Base-by-base conservation (phyloP, 2,888 invertebrate species). In the Microctonus aethiopoides region DNA sequence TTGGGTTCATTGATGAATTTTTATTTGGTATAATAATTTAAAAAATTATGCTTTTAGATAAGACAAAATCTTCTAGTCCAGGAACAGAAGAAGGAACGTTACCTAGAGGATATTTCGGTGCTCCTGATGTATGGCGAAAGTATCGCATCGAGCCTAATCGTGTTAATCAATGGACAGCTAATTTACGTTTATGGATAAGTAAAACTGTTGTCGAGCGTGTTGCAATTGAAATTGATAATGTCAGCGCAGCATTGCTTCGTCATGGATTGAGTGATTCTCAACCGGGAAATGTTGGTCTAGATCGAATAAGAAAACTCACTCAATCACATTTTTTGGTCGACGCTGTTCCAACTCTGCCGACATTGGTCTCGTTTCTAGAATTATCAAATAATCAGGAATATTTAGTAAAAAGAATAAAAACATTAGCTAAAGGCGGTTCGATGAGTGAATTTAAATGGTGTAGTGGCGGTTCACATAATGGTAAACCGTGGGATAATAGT, bases 371-470 rank as follows among this genome's bases (percentile, higher is more conserved):
- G 1, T 97, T 95, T 86, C 87, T 97, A 71, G 95, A 95, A 82
- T 89, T 95, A 63, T 92, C 92, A 60, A 89, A 92, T 20, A 95
- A 96, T 88, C 96, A 96, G 86, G 93, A 94, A 81, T 97, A 97
- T 88, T 88, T 95, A 16, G 93, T 94, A 60, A 91, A 91, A 73
- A 89, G 97, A 77, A 92, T 97, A 39, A 89, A 90, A 81, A 93
- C 94, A 79, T 88, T 97, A 73, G 91, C 94, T 0, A 91, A 90
- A 82, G 96, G 95, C 72, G 95, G 96, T 10, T 95, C 95, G 82
- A 93, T 97, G 88, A 93, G 95, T 80, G 93, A 93, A 79, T 98
- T 94, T 87, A 92, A 92, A 75, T 97, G 97, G 97, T 92, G 93
- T 87, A 91, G 92, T 69, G 97, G 97, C 57, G 93, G 94, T 52